These are phyloP conservation scores for Chloroceryle aenea DNA, from an alignment of 2,113 vertebrate genomes.

Conservation along the genomic window DNA sequence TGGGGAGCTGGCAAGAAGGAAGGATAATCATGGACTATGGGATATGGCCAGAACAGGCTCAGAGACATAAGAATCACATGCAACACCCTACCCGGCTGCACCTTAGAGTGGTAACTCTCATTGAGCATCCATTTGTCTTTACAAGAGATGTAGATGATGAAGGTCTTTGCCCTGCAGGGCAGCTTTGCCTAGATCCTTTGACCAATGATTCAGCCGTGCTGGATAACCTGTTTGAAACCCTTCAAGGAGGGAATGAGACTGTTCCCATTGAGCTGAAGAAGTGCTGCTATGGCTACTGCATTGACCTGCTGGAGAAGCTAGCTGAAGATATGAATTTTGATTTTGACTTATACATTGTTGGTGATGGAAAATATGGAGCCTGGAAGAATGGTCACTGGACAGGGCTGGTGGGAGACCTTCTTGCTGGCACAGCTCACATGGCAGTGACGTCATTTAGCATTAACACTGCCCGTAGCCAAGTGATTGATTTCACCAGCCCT, in stretches of 20 bases:
- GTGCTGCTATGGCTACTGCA: conserved; percentile 87
- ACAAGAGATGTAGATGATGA: conserved; percentile 93
- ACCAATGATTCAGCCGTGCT: conserved; percentile 87
- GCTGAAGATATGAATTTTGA: conserved; percentile 87
- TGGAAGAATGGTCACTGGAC: conserved; percentile 87
- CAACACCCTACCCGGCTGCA: conserved; percentile 81
- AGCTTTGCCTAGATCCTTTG: conserved; percentile 91
- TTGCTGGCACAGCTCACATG: conserved; percentile 83
- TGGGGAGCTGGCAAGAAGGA: conserved; percentile 90
- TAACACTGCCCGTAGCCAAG: conserved; percentile 85
- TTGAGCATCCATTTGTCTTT: conserved; percentile 94
- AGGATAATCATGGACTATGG: conserved; percentile 88
- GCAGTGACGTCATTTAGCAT: conserved; percentile 87
- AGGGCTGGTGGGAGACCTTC: conserved; percentile 84
- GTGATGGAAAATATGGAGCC: conserved; percentile 85
- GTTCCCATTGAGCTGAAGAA: conserved; percentile 81
- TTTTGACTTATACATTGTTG: conserved; percentile 86
- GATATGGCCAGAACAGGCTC: conserved; percentile 87
- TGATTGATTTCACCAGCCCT: conserved; percentile 87
- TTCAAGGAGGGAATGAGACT: conserved; percentile 85
- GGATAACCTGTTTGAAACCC: conserved; percentile 86
- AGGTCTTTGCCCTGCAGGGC: conserved; percentile 91
- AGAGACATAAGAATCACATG: conserved; percentile 78
- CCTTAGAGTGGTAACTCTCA: conserved; percentile 91
- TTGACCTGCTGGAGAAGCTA: conserved; percentile 84